Evolutionary conservation across 2,797 vertebrate species (phyloP), one percentile per base, ranked within the genome.

Genomic region (Sciurus vulgaris): DNA sequence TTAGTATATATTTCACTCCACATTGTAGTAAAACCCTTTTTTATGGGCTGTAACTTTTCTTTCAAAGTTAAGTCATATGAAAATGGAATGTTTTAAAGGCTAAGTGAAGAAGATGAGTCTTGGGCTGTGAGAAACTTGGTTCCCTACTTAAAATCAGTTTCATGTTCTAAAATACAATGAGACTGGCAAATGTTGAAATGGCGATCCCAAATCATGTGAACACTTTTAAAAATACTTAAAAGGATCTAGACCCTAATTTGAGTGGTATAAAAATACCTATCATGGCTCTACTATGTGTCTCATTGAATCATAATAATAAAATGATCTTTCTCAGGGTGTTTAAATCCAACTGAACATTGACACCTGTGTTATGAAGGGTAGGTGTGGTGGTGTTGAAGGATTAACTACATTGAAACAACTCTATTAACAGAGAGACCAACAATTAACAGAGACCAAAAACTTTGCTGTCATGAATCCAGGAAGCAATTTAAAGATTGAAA

Each of bases 41-140:
- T 59, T 81, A 81, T 77, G 8, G 44, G 54, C 26, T 72, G 14
- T 38, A 90, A 70, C 12, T 24, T 96, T 91, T 86, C 63, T 81
- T 95, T 82, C 59, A 94, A 96, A 85, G 41, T 95, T 91, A 93
- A 94, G 67, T 82, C 61, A 74, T 10, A 51, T 90, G 81, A 85
- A 95, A 92, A 89, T 84, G n/a, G 56, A 87, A 73, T 90, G 44
- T 61, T 83, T 94, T 86, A 92, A 69, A 51, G 81, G 35, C 41
- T 74, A 77, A 92, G 49, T 49, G 54, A 41, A 84, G 51, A 93
- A 78, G 51, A 73, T 85, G 41, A 92, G 3, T 91, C 28, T 83
- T 88, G 78, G 41, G 13, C 67, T 92, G 47, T n/a, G 83, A 94
- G 38, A 95, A 95, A 65, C 12, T 65, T 81, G 59, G 77, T 84